These are phyloP conservation scores for Chaitophorus viminalis DNA, from an alignment of 2,888 invertebrate species.

Conservation along the genomic window DNA sequence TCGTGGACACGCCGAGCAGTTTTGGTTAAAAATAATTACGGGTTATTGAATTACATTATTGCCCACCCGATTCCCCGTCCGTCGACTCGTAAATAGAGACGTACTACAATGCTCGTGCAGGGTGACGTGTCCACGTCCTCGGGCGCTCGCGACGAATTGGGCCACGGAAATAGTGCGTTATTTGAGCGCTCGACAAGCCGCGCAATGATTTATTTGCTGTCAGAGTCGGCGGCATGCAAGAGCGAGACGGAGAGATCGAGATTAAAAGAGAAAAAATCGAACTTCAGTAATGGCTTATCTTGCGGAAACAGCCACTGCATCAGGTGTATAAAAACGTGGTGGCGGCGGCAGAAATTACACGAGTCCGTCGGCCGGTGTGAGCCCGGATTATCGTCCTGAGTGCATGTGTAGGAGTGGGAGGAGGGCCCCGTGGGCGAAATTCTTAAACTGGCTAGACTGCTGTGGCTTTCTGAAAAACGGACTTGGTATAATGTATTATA, in stretches of 20 bases:
- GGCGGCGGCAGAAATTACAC: too few species aligned
- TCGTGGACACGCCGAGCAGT: background rate
- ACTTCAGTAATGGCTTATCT: background rate
- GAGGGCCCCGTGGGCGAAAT: background rate
- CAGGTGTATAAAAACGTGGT: too few species aligned
- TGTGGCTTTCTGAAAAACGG: too few species aligned
- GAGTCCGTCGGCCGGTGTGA: too few species aligned
- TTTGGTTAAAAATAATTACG: slow-evolving; percentile 15
- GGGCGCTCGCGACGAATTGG: background rate
- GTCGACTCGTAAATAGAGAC: slow-evolving; percentile 45
- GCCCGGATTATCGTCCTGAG: too few species aligned
- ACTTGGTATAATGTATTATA: too few species aligned
- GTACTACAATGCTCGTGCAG: background rate
- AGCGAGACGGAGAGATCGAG: too few species aligned
- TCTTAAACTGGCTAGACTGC: background rate
- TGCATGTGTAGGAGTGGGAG: background rate
- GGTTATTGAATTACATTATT: slow-evolving; percentile 37
- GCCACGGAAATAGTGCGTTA: background rate
- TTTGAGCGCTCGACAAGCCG: background rate
- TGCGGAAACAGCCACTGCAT: background rate
- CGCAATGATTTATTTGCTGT: background rate
- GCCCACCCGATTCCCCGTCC: background rate
- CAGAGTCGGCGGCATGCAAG: background rate
- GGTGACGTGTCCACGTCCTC: slow-evolving; percentile 12
- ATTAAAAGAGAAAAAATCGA: background rate